Evolutionary conservation across 2,113 vertebrate genomes (phyloP), one percentile per base, ranked within the genome.

Genomic region (Nothobranchius kuhntae): DNA sequence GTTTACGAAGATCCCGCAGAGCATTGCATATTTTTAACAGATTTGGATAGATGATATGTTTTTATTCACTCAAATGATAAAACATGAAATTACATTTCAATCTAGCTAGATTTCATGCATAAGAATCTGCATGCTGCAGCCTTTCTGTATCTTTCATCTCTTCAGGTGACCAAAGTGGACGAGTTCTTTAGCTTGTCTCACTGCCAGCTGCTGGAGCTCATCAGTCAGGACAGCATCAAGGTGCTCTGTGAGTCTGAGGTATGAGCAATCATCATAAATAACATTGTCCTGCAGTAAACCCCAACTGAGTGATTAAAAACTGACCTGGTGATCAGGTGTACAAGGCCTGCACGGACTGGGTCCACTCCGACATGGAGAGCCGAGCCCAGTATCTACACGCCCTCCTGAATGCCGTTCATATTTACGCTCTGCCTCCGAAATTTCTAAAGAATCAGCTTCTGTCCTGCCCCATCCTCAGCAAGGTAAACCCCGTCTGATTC

Each of bases 261-360:
- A 57, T 4, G 87, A 84, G 21, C 0, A 13, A 13, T 13, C 3
- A 3, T 53, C 8, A 6, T 13, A 24, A 56, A 24, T 9, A 21
- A 21, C 21, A 0, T 13, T 24, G 14, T 13, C 5, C 13, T 14
- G 13, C 13, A 47, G 15, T 50, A 8, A 5, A 36, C 30, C 30
- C 9, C 38, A 9, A 42, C 2, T 17, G 36, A 9, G 17, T 57
- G 13, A 9, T 65, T 65, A 21, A 47, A 7, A 21, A 61, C 17
- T 56, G 3, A 6, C 6, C 11, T 76, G 11, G 47, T 12, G 52
- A 7, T 15, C 71, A 91, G 90, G 94, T 95, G 73, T 95, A 94
- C 75, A 93, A 94, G 75, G 94, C 94, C 30, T 95, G 94, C 21
- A 91, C 90, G 26, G 92, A 93, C 80, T 95, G 94, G 94, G 93